Conservation (phyloP, 2,113 vertebrate genomes). For the human (Homo sapiens) region GRCh38 chrX:12724501-12725000, state of each 20-base stretch:
- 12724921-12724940: neutral
- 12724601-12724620: neutral
- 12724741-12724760: neutral
- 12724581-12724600: neutral
- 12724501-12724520: conserved; percentile 56
- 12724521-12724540: conserved; percentile 72
- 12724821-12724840: neutral
- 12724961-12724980: conserved; percentile 9
- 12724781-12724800: neutral
- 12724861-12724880: neutral
- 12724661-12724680: neutral
- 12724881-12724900: conserved; percentile 12
- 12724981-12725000: neutral
- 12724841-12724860: neutral
- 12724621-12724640: neutral
- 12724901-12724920: neutral
- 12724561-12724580: neutral
- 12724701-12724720: neutral
- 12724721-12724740: neutral
- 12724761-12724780: neutral
- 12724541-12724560: conserved; percentile 38
- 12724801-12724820: neutral
- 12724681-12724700: neutral
- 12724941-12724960: neutral
- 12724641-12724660: neutral